Base-by-base conservation (phyloP, 2,113 vertebrate species). In the Climacteris rufus region DNA sequence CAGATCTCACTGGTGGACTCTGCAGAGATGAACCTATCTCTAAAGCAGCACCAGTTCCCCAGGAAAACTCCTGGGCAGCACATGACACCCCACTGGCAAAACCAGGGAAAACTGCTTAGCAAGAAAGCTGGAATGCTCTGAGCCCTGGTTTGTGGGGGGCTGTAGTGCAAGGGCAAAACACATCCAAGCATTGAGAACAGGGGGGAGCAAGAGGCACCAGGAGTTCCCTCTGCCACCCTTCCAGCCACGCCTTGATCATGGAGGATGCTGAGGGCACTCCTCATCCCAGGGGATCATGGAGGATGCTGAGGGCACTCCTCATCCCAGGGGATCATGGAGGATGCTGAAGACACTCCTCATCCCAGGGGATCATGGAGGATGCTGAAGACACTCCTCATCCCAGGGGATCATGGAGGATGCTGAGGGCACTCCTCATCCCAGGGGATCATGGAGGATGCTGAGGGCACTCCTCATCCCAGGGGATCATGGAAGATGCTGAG, bases 171-270 rank as follows among this genome's bases (percentile, higher is more conserved):
- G 10, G 13, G 8, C 27, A 68, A 92, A 92, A 59, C 12, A 42
- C 10, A 31, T 2, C 28, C 10, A 39, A 42, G 44, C 24, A 57
- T 3, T 17, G 5, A 8, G 27, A 61, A 57, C 18, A 2, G 23
- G 2, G 11, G 39, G 35, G 17, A 1, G 13, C 53, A 65, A 70
- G 27, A 63, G 22, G 35, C 45, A 57, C 15, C 24, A 11, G n/a
- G 68, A 53, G 47, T 3, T 40, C 59, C 6, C 50, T 45, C 52
- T 9, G 6, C 44, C 19, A 33, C 40, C 63, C 53, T 61, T 47
- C 68, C 52, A 39, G 11, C 17, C 13, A 5, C 0, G 1, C 22
- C 71, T 42, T 4, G 14, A 0, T 7, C 40, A 40, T 56, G 17
- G 19, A 35, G n/a, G 78, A 61, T 30, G 78, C 42, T 9, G 53